A percentile compares a stretch with the other conserved stretches of the same genome.
These are phyloP conservation scores for Micoletzkya japonica DNA, from an alignment of 2,888 invertebrate genomes.

Conservation along the genomic window DNA sequence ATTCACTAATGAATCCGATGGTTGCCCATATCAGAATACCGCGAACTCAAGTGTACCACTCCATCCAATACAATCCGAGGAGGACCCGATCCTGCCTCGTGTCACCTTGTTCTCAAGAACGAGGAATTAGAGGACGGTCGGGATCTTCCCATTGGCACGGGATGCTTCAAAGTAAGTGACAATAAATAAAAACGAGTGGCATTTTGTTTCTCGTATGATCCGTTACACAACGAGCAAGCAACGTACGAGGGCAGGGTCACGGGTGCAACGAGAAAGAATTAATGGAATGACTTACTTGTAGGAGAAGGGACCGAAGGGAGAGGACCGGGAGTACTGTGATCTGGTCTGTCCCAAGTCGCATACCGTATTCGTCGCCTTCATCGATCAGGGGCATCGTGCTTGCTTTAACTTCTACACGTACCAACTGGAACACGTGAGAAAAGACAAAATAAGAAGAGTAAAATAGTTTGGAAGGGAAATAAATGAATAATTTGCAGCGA, in stretches of 20 bases:
- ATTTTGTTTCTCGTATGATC: slow-evolving; percentile 4
- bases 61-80: slow-evolving; percentile 55
- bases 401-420: slow-evolving; percentile 63
- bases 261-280: slow-evolving; percentile 11
- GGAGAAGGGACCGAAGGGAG: slow-evolving; percentile 54
- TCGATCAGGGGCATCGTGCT: slow-evolving; percentile 55
- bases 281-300: slow-evolving; percentile 30
- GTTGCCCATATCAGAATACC: slow-evolving; percentile 55
- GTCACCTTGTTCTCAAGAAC: slow-evolving; percentile 57
- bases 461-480: neutral
- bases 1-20: no score
- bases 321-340: slow-evolving; percentile 60
- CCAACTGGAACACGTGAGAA: slow-evolving; percentile 51
- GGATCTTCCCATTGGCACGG: slow-evolving; percentile 55
- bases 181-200: neutral
- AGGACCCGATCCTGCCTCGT: slow-evolving; percentile 49
- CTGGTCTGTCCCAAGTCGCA: slow-evolving; percentile 62
- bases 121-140: slow-evolving; percentile 54
- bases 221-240: slow-evolving; percentile 10
- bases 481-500: slow-evolving; percentile 23
- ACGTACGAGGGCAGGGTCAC: slow-evolving; percentile 17
- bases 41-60: slow-evolving; percentile 59
- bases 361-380: slow-evolving; percentile 54
- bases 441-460: neutral
- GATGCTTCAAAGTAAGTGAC: slow-evolving; percentile 53